Conservation (phyloP, 1,140 invertebrate genomes). For the Drosophila pseudoananassae region DNA sequence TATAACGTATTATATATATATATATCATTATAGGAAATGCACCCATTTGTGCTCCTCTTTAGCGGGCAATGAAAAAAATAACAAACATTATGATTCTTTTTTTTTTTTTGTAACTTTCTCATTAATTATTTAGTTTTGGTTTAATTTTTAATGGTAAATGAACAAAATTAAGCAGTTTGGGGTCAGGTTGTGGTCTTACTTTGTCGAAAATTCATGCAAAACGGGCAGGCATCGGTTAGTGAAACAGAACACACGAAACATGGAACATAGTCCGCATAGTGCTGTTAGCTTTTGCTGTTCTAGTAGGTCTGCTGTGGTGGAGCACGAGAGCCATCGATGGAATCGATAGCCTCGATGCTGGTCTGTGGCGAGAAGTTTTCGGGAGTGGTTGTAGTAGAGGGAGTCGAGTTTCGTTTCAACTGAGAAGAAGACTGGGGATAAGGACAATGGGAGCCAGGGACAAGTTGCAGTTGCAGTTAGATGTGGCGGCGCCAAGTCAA, state of each 20-base stretch:
- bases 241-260: conserved; percentile 27
- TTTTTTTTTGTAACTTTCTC: neutral
- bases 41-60: conserved; percentile 47
- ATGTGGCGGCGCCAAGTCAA: conserved; percentile 35
- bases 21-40: conserved; percentile 44
- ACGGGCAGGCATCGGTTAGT: conserved; percentile 41
- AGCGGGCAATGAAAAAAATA: conserved; percentile 24
- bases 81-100: conserved; percentile 14
- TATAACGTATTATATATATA: conserved; percentile 58
- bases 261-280: conserved; percentile 39
- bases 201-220: conserved; percentile 22
- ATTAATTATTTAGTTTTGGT: conserved; percentile 3
- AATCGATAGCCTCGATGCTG: neutral
- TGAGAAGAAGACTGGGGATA: neutral
- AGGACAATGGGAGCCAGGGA: neutral
- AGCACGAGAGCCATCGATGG: too few relatives aligned
- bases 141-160: conserved; percentile 51
- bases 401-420: conserved; percentile 11
- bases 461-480: conserved; percentile 33
- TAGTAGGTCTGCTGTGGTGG: conserved; percentile 1
- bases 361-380: conserved; percentile 17
- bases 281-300: conserved; percentile 56
- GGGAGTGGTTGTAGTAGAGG: neutral
- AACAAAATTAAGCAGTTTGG: conserved; percentile 32
- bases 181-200: conserved; percentile 18